Evolutionary conservation across 2,888 invertebrate genomes (phyloP).

Genomic region (Erebia palarica): DNA sequence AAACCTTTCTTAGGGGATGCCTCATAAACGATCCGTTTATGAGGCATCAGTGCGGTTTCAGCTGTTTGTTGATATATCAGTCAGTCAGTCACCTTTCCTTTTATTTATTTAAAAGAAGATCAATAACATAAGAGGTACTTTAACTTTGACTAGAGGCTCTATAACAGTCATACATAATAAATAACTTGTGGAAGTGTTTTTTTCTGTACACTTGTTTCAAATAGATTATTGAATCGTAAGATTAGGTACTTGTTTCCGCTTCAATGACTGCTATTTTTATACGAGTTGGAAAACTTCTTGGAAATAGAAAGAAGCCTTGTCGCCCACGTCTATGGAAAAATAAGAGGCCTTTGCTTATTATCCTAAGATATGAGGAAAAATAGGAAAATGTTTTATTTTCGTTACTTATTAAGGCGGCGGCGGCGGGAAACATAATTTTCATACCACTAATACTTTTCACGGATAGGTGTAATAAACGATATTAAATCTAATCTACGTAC

Average conservation of each 20-base stretch:
- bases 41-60: too few relatives aligned
- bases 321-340: slow-evolving; percentile 6
- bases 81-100: too few relatives aligned
- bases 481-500: slow-evolving; percentile 10
- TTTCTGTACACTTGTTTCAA: not conserved
- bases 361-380: not conserved
- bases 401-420: not conserved
- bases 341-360: not conserved
- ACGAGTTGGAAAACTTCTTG: not conserved
- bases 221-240: slow-evolving; percentile 3
- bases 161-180: not conserved
- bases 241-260: not conserved
- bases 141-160: too few relatives aligned
- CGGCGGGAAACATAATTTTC: not conserved
- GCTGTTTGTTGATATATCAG: too few relatives aligned
- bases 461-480: not conserved
- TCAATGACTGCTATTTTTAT: not conserved
- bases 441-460: not conserved
- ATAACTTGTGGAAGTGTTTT: not conserved
- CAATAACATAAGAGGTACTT: too few relatives aligned
- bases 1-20: too few relatives aligned
- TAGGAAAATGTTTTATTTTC: not conserved
- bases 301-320: not conserved
- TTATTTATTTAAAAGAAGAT: too few relatives aligned
- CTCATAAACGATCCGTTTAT: too few relatives aligned